Evolutionary conservation across 2,113 vertebrate species (phyloP).

Genomic region (Salvelinus alpinus): DNA sequence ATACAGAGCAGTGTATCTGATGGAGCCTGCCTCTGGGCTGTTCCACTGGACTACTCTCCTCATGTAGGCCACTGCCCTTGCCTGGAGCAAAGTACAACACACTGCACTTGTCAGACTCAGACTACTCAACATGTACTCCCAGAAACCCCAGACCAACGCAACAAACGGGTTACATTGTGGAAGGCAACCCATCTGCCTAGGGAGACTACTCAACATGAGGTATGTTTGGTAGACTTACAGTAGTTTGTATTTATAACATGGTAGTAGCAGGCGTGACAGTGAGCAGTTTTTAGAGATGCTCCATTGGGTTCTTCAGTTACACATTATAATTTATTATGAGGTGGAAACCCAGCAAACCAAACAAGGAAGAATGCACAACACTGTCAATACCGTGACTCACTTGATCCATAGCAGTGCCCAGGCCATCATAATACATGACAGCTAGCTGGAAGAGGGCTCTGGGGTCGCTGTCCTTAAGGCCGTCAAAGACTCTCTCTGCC

Average conservation of each 20-base stretch:
- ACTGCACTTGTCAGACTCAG: neutral
- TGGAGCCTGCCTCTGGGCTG: conserved; percentile 62
- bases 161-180: too few relatives aligned
- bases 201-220: too few relatives aligned
- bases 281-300: too few relatives aligned
- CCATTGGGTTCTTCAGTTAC: neutral
- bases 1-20: conserved; percentile 78
- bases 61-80: conserved; percentile 77
- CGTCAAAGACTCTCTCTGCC: conserved; percentile 75
- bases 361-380: neutral
- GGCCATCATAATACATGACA: conserved; percentile 84
- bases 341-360: neutral
- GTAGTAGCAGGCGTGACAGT: too few relatives aligned
- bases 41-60: conserved; percentile 70
- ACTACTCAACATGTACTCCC: too few relatives aligned
- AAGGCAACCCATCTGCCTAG: too few relatives aligned
- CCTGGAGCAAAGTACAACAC: conserved; percentile 49
- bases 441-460: conserved; percentile 81
- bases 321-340: neutral
- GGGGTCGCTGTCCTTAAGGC: conserved; percentile 74
- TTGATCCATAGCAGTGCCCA: conserved; percentile 67
- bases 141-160: neutral
- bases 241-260: too few relatives aligned
- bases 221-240: too few relatives aligned
- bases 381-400: conserved; percentile 63